Evolutionary conservation across 1,140 invertebrate species (phyloP).

Genomic region (Melitaea cinxia): DNA sequence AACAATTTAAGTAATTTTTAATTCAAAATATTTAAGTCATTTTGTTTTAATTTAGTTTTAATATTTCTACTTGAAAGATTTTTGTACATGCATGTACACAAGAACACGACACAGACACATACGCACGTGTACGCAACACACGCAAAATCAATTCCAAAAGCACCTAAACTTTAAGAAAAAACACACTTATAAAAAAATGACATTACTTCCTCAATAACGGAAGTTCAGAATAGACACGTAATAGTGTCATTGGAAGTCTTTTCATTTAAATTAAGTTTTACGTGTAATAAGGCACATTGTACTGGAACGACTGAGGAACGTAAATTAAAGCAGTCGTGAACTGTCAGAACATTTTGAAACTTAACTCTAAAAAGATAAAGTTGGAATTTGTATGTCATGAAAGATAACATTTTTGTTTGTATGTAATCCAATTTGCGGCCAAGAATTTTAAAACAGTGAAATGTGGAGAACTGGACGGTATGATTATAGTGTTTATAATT

Average conservation of each 20-base stretch:
- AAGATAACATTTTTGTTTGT: constrained; percentile 15
- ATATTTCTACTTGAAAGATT: too few species aligned
- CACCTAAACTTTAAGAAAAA: not conserved
- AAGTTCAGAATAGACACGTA: not conserved
- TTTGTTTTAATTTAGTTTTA: too few species aligned
- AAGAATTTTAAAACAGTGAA: constrained; percentile 17
- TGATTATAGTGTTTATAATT: constrained; percentile 19
- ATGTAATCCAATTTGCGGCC: constrained; percentile 17
- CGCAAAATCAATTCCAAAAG: not conserved
- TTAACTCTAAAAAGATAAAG: not conserved
- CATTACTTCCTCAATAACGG: too few species aligned
- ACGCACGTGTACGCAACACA: too few species aligned
- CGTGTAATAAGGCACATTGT: constrained; percentile 9
- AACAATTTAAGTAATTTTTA: too few species aligned
- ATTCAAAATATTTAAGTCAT: too few species aligned
- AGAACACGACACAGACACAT: too few species aligned
- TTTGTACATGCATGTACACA: too few species aligned
- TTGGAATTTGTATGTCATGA: not conserved
- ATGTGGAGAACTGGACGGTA: constrained; percentile 6
- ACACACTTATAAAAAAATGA: too few species aligned
- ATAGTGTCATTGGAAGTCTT: not conserved
- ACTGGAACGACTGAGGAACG: constrained; percentile 2
- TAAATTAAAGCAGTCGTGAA: not conserved
- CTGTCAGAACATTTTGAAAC: not conserved
- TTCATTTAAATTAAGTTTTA: constrained; percentile 9